Evolutionary conservation across 2,888 invertebrate species (phyloP).

Genomic region (Onthophagus sagittarius): DNA sequence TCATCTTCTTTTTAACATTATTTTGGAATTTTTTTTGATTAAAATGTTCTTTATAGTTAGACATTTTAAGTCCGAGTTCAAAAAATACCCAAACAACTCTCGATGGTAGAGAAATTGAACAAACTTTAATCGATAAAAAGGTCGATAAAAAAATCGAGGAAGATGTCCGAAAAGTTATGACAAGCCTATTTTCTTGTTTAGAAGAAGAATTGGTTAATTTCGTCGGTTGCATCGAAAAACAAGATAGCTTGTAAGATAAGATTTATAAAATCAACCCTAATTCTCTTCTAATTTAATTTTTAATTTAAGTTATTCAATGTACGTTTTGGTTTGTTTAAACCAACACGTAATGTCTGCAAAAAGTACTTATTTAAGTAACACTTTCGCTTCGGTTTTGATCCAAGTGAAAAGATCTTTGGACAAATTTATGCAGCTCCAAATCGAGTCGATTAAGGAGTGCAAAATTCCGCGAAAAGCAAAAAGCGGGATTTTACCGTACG

Average conservation of each 20-base stretch:
- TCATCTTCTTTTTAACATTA: background rate
- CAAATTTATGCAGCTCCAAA: constrained; percentile 80
- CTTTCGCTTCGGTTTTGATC: constrained; percentile 80
- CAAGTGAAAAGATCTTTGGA: constrained; percentile 90
- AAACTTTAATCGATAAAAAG: constrained; percentile 50
- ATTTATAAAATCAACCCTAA: background rate
- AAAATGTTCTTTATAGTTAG: constrained; percentile 54
- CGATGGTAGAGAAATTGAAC: constrained; percentile 47
- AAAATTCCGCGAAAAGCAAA: constrained; percentile 71
- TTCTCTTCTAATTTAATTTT: background rate
- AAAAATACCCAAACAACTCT: constrained; percentile 58
- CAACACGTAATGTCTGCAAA: constrained; percentile 90
- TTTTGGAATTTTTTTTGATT: too few species aligned
- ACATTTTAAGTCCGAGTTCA: constrained; percentile 54
- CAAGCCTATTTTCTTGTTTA: constrained; percentile 80
- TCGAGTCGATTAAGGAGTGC: constrained; percentile 75
- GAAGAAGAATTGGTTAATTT: constrained; percentile 85
- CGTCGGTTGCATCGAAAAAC: constrained; percentile 79
- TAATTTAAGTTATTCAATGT: constrained; percentile 80
- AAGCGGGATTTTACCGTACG: constrained; percentile 86
- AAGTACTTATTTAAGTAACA: constrained; percentile 83
- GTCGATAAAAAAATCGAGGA: constrained; percentile 70
- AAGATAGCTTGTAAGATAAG: constrained; percentile 87
- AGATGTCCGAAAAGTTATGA: constrained; percentile 83
- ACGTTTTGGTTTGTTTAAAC: constrained; percentile 85